Evolutionary conservation across 2,113 vertebrate species (phyloP).

Genomic region (Megaptera novaeangliae): DNA sequence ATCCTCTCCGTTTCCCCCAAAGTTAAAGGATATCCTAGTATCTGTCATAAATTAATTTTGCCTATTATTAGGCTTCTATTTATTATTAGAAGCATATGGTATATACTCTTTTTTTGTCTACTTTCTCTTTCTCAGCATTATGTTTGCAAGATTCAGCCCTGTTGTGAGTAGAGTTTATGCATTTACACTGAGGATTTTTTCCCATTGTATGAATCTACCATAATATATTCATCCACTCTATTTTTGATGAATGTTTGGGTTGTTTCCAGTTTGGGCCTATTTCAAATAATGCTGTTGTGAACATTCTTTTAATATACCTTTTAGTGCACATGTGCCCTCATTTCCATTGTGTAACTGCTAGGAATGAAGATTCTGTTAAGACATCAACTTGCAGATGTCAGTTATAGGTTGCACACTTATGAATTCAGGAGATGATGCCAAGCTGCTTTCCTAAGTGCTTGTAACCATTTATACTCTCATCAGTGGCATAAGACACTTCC

Average conservation of each 20-base stretch:
- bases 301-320: neutral
- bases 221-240: neutral
- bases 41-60: neutral
- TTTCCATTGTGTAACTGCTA: neutral
- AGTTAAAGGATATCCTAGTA: neutral
- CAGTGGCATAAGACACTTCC: neutral
- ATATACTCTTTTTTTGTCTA: neutral
- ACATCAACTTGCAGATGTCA: neutral
- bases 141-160: neutral
- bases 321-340: neutral
- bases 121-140: neutral
- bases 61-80: neutral
- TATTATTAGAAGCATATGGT: neutral
- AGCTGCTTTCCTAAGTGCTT: neutral
- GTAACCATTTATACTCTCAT: neutral
- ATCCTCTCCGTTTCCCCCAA: neutral
- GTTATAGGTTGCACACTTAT: neutral
- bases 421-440: neutral
- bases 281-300: neutral
- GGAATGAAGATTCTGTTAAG: neutral
- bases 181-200: neutral
- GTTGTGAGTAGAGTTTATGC: neutral
- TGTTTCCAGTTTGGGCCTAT: neutral
- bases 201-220: neutral
- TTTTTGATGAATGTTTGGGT: neutral